These are phyloP conservation scores for Scaeva pyrastri DNA, from an alignment of 2,888 invertebrate species.

Conservation along the genomic window DNA sequence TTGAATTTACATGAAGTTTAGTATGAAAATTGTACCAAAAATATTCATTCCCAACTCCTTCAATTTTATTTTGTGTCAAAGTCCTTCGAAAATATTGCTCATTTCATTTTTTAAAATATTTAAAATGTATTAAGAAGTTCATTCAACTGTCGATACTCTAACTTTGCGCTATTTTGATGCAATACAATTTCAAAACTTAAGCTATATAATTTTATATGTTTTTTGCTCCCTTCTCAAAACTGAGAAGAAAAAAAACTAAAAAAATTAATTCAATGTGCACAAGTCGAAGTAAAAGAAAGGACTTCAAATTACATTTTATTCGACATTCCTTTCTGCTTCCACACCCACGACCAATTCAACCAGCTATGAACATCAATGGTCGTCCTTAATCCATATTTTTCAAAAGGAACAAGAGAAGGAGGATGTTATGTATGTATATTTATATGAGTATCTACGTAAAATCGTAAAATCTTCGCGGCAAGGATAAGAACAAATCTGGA, in stretches of 20 bases:
- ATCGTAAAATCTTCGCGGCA: slow-evolving; percentile 29
- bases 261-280: slow-evolving; percentile 44
- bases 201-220: slow-evolving; percentile 16
- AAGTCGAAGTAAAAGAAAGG: slow-evolving; percentile 22
- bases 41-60: not conserved
- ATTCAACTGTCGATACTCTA: slow-evolving; percentile 3
- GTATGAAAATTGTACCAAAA: too few species aligned
- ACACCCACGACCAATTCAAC: not conserved
- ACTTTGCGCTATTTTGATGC: not conserved
- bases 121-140: slow-evolving; percentile 14
- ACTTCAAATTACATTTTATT: slow-evolving; percentile 29
- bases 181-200: slow-evolving; percentile 8
- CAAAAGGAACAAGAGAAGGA: slow-evolving; percentile 38
- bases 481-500: slow-evolving; percentile 51
- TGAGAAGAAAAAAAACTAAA: slow-evolving; percentile 10
- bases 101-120: not conserved
- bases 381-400: slow-evolving; percentile 4
- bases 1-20: too few species aligned
- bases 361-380: not conserved
- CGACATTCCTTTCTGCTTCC: not conserved
- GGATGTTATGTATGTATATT: slow-evolving; percentile 1
- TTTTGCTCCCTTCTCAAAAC: slow-evolving; percentile 21
- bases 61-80: slow-evolving; percentile 5
- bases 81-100: slow-evolving; percentile 24
- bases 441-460: not conserved